Conservation (phyloP, 2,888 invertebrate species). For the Torymus aiolomorphi region DNA sequence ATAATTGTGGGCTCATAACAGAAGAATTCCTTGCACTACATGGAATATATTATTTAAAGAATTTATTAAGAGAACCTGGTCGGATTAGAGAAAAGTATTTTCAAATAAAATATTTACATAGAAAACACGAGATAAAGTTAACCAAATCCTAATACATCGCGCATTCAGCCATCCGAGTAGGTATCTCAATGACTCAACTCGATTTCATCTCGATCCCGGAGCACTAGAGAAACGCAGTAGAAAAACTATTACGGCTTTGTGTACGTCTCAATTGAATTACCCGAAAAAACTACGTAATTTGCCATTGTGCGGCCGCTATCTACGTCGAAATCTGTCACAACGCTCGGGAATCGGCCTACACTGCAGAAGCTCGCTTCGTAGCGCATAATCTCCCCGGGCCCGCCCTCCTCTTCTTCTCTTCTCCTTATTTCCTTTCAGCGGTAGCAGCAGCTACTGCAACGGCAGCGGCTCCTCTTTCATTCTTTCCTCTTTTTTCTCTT, state of each 20-base stretch:
- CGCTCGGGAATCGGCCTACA: conserved; percentile 10
- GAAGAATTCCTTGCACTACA: no score
- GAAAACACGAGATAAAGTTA: no score
- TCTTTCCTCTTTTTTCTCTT: neutral
- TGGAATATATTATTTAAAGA: no score
- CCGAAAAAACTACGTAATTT: conserved; percentile 33
- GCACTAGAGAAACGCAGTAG: no score
- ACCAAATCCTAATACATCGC: no score
- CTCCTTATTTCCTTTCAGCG: conserved; percentile 39
- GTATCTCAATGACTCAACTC: no score
- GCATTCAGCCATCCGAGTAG: no score
- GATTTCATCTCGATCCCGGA: no score
- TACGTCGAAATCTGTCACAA: conserved; percentile 31
- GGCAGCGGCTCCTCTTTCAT: neutral
- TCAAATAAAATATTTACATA: no score
- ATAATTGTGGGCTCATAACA: no score
- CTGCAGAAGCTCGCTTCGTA: conserved; percentile 2
- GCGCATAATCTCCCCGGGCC: neutral
- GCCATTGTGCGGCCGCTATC: conserved; percentile 34
- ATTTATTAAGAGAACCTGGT: no score
- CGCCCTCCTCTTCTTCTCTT: conserved; percentile 13
- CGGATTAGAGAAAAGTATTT: no score
- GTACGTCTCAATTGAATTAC: conserved; percentile 25
- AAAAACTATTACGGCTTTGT: neutral
- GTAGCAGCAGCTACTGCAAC: conserved; percentile 12